A percentile compares a stretch with the other conserved stretches of the same genome.
These are phyloP conservation scores for Zaprionus nigranus DNA, from an alignment of 1,140 invertebrate species.

Conservation along the genomic window DNA sequence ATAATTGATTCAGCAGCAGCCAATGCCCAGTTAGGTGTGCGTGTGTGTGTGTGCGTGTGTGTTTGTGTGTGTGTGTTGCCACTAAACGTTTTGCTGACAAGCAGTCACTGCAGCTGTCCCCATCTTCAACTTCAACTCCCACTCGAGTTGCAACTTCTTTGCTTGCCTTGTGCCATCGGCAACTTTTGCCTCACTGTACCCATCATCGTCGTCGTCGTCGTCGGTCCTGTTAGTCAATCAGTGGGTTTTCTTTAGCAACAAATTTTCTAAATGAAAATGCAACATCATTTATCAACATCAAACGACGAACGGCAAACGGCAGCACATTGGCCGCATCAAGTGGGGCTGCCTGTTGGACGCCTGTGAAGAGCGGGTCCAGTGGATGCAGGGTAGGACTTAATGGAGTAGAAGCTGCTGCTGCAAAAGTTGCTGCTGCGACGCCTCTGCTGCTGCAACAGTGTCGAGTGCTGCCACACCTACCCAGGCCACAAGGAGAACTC, in stretches of 20 bases:
- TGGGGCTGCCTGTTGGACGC: constrained; percentile 37
- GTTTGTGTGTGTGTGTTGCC: constrained; percentile 62
- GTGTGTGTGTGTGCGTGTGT: constrained; percentile 32
- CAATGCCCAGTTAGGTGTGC: constrained; percentile 35
- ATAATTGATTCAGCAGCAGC: constrained; percentile 77
- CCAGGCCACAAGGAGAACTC: constrained; percentile 60
- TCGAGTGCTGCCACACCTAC: constrained; percentile 51
- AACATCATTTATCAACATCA: constrained; percentile 82
- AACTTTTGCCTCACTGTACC: constrained; percentile 40
- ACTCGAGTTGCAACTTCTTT: constrained; percentile 14
- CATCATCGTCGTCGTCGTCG: constrained; percentile 13
- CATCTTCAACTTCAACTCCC: constrained; percentile 21
- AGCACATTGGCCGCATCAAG: constrained; percentile 65
- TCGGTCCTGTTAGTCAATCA: constrained; percentile 71
- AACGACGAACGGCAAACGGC: constrained; percentile 70
- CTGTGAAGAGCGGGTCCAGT: constrained; percentile 60
- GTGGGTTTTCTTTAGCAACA: constrained; percentile 79
- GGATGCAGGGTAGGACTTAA: constrained; percentile 26
- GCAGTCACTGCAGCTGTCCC: constrained; percentile 66
- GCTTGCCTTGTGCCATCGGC: constrained; percentile 14
- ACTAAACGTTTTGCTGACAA: constrained; percentile 81
- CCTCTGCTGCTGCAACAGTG: not conserved
- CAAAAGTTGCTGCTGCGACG: constrained; percentile 17
- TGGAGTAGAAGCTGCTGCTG: constrained; percentile 25
- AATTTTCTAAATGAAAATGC: constrained; percentile 81